Base-by-base conservation (phyloP, 2,888 invertebrate genomes). In the Drosophila percnosoma region DNA sequence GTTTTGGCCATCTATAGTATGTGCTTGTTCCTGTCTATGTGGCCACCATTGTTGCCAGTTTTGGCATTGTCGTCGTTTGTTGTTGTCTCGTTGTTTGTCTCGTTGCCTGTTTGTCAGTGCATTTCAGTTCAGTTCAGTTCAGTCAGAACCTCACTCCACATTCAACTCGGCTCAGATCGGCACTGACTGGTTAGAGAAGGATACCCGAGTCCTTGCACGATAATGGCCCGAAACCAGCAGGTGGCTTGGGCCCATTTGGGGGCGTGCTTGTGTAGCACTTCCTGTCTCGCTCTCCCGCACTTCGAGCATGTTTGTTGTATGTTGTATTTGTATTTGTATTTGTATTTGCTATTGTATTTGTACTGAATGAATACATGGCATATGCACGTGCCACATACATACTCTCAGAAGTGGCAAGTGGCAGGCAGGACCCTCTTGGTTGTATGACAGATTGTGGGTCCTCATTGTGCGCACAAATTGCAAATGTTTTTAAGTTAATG, bases 401-500 rank as follows among this genome's bases (percentile, higher is more conserved):
- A 27, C 34, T 66, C 68, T 65, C 78, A 70, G 73, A 73, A 77
- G 73, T 81, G 82, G 77, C 81, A 78, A 80, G 72, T 75, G 77
- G 68, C 73, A 75, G 48, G 42, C 73, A 45, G 72, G 68, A 63
- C 52, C 51, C 55, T 54, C 68, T 52, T 34, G 31, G 10, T 18
- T 55, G n/a, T 68, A 38, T 69, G 70, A 48, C 29, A 51, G 63
- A 57, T 54, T 66, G 66, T 55, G 72, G 67, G 63, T 42, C 58
- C 65, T 27, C 77, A 68, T 85, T 83, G 83, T 89, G 55, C 40
- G 42, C 70, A 78, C 76, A 85, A 87, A 85, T 89, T 87, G 89
- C 85, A 85, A 85, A 85, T 85, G 90, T 89, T 85, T 85, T 85
- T 80, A 85, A 89, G 80, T 85, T 89, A 89, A 85, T 89, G 90